Conservation (phyloP, 2,797 vertebrate species). For the Sebastes trivittatus region DNA sequence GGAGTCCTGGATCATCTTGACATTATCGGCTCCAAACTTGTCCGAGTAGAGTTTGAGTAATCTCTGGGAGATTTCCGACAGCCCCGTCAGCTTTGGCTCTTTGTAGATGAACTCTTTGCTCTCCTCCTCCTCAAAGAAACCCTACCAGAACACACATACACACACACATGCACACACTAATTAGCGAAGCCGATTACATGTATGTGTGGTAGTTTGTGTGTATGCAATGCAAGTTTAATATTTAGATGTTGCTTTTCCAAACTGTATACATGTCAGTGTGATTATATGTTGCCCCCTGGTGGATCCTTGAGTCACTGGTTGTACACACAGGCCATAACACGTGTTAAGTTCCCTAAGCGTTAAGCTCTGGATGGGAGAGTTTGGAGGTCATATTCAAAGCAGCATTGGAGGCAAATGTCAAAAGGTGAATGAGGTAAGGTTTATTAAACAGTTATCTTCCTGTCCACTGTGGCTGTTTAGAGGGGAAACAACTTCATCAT, state of each 20-base stretch:
- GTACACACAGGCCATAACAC: too few species aligned
- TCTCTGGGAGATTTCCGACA: constrained; percentile 97
- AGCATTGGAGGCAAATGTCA: constrained; percentile 42
- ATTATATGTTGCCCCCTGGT: constrained; percentile 28
- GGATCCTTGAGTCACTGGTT: neutral
- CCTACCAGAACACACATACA: constrained; percentile 79
- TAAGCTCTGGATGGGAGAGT: constrained; percentile 47
- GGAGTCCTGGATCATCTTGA: constrained; percentile 99
- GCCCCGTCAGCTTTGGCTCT: constrained; percentile 96
- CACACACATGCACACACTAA: neutral
- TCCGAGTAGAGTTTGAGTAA: constrained; percentile 97
- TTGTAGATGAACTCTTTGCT: constrained; percentile 99
- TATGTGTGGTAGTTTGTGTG: neutral
- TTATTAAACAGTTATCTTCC: constrained; percentile 41
- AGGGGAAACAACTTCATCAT: constrained; percentile 11
- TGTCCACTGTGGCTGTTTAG: constrained; percentile 9
- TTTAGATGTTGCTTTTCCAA: constrained; percentile 14
- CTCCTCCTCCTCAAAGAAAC: constrained; percentile 99
- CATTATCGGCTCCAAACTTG: constrained; percentile 97
- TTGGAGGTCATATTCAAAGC: constrained; percentile 51
- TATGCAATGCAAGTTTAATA: constrained; percentile 3
- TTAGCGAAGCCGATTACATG: neutral
- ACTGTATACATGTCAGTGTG: neutral
- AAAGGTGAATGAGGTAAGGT: constrained; percentile 49
- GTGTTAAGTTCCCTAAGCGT: constrained; percentile 14